Base-by-base conservation (phyloP, 2,888 invertebrate genomes). In the Diarsia dahlii region DNA sequence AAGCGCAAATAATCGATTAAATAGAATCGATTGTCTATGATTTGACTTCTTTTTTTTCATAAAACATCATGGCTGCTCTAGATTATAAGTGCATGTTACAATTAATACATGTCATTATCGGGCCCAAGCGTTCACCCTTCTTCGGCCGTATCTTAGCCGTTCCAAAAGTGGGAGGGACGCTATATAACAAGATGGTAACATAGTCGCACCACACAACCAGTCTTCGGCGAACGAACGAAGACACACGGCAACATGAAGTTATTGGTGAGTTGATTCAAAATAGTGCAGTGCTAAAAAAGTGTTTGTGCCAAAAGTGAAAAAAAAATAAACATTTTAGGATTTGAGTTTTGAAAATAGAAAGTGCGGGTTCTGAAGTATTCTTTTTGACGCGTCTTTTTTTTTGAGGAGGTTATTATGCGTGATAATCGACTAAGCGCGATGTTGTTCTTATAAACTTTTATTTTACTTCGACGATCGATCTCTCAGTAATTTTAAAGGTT, bases 231-330 rank as follows among this genome's bases (percentile, higher is more conserved):
- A 84, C 89, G 89, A 90, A 92, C 95, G 96, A 93, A 95, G 95
- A 95, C 95, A 88, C 91, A 88, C 89, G 93, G 94, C 96, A 95
- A 95, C 95, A 96, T 96, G 96, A 96, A 96, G 96, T 92, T 93
- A 90, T 94, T 94, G 96, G 96, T 96, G 94, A 96, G 96, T 96
- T 84, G 66, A 86, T 78, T 81, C 81, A 86, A 80, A 82, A 86
- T 84, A 87, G 89, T 88, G 89, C 85, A 89, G 88, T 89, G 88
- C 76, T 63, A 63, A 63, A 63, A 63, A 80, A 89, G 88, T 88
- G 85, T 81, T 81, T 84, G 88, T 88, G 88, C 80, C 74, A 87
- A 89, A 84, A 88, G 88, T 87, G 88, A 54, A 78, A 76, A 77
- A 74, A 72, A 74, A 54, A 58, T 23, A 50, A 83, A 86, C 65